phyloP scores from a whole-genome alignment of 2,888 invertebrate genomes.

The Epiperipatus broadwayi region DNA sequence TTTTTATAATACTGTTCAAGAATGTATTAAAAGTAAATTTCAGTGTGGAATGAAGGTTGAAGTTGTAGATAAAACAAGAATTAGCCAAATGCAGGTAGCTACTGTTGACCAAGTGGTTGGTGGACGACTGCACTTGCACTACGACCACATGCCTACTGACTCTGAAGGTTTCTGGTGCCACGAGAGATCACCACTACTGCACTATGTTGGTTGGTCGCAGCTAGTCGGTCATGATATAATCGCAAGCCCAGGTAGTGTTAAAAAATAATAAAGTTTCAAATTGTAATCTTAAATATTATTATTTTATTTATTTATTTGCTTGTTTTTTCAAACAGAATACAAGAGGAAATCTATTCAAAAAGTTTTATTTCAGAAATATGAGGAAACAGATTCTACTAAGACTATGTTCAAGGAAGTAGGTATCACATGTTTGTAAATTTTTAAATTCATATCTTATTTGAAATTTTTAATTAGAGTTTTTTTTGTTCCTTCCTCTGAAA shows the following conservation, averaged over 20 bases:
- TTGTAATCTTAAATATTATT: background rate
- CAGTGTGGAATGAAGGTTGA: constrained; percentile 61
- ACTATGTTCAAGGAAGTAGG: too few species aligned
- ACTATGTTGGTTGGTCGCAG: constrained; percentile 91
- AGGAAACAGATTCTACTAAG: constrained; percentile 59
- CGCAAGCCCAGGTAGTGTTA: constrained; percentile 42
- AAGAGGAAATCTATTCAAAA: constrained; percentile 26
- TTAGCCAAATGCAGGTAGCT: constrained; percentile 71
- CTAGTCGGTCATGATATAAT: constrained; percentile 68
- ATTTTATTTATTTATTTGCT: constrained; percentile 1
- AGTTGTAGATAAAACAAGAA: constrained; percentile 86
- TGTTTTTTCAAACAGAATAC: constrained; percentile 28
- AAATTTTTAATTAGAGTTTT: too few species aligned
- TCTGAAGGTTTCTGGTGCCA: constrained; percentile 86
- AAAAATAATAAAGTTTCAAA: background rate
- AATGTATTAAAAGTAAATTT: constrained; percentile 23
- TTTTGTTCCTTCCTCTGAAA: too few species aligned
- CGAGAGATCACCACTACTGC: constrained; percentile 77
- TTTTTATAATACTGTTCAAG: constrained; percentile 48
- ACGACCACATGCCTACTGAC: constrained; percentile 57
- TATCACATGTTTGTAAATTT: too few species aligned
- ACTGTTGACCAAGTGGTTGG: constrained; percentile 75
- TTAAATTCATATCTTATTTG: too few species aligned
- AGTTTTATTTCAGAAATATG: constrained; percentile 40
- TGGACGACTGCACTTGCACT: constrained; percentile 70